These are phyloP conservation scores for Seira musarum DNA, from an alignment of 2,888 invertebrate genomes.

Conservation along the genomic window DNA sequence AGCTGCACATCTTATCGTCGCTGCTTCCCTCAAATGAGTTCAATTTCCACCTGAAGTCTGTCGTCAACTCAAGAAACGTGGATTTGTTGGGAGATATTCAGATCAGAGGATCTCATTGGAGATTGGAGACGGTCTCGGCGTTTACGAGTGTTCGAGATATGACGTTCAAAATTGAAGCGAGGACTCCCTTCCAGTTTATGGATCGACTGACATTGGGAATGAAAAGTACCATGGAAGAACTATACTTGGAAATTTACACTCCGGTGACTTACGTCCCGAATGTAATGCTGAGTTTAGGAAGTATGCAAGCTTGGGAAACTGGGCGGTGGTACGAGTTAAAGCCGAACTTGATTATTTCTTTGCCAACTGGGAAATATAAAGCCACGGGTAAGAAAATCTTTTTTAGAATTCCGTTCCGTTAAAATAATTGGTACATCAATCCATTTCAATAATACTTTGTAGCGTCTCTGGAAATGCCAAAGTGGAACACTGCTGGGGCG, in stretches of 20 bases:
- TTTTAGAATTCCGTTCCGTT: not conserved
- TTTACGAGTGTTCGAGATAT: conserved; percentile 54
- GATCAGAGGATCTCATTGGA: conserved; percentile 61
- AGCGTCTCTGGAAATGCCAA: conserved; percentile 59
- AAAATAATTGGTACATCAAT: no score
- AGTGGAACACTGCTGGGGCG: conserved; percentile 43
- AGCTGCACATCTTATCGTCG: conserved; percentile 61
- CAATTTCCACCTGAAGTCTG: conserved; percentile 62
- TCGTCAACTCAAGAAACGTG: conserved; percentile 46
- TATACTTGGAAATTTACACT: conserved; percentile 64
- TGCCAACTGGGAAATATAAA: conserved; percentile 64
- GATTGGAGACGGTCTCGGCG: conserved; percentile 57
- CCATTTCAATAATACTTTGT: no score
- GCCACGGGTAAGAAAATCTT: conserved; percentile 62
- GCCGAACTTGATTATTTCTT: conserved; percentile 60
- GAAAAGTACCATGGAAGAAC: conserved; percentile 60
- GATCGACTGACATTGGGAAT: conserved; percentile 65
- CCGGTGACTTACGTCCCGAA: conserved; percentile 65
- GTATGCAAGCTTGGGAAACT: conserved; percentile 53
- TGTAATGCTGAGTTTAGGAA: conserved; percentile 58
- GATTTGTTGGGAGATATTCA: conserved; percentile 63
- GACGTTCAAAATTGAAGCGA: conserved; percentile 63
- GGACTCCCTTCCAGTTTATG: conserved; percentile 64
- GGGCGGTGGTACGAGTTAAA: conserved; percentile 54
- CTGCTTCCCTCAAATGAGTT: conserved; percentile 62